Conservation (phyloP, 2,113 vertebrate species). For the Eidolon helvum region DNA sequence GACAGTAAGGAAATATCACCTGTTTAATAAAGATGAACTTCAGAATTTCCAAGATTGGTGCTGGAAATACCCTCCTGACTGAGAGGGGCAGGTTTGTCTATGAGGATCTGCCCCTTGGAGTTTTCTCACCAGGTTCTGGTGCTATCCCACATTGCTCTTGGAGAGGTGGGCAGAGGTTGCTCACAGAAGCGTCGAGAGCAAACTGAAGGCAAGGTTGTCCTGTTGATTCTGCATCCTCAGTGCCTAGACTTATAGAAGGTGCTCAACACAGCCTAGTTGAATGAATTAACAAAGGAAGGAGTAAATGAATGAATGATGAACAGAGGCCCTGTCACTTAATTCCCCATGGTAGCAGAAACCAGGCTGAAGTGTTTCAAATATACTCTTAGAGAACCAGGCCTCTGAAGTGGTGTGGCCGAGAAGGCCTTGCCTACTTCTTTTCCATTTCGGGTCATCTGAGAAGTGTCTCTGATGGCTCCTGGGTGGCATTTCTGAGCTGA, state of each 20-base stretch:
- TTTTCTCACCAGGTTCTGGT: neutral
- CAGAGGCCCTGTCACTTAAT: neutral
- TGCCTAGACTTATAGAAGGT: neutral
- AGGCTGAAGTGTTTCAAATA: neutral
- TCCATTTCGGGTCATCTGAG: fast-evolving
- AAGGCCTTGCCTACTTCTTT: neutral
- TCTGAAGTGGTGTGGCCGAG: neutral
- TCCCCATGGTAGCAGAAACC: neutral
- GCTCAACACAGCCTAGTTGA: neutral
- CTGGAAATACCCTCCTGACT: neutral
- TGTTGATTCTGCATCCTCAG: neutral
- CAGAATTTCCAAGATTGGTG: neutral
- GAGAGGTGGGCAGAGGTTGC: neutral
- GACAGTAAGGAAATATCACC: neutral
- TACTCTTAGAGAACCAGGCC: neutral
- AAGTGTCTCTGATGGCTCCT: neutral
- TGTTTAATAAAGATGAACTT: neutral
- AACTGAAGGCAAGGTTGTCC: neutral
- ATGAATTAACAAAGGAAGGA: neutral
- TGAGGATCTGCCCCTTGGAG: neutral
- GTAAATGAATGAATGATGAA: neutral
- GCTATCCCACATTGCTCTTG: neutral
- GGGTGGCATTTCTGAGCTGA: neutral
- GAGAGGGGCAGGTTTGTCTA: neutral
- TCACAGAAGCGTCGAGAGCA: neutral